These are phyloP conservation scores for Dendrophyllia cribrosa DNA, from an alignment of 64 coral and sea anemone genomes.

Conservation along the genomic window DNA sequence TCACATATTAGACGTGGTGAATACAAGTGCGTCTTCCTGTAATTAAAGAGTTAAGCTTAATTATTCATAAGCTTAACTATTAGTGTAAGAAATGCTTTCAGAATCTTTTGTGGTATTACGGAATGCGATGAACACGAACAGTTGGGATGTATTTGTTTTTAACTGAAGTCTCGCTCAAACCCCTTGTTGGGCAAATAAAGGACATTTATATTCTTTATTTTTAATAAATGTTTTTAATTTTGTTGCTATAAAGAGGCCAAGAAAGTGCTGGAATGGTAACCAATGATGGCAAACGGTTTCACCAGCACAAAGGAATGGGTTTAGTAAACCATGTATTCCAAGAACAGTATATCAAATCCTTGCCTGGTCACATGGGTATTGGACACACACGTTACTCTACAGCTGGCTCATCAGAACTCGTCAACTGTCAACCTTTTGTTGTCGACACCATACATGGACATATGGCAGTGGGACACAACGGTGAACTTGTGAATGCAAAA, in stretches of 20 bases:
- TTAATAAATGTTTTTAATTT: neutral
- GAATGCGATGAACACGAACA: too few species aligned
- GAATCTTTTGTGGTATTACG: too few species aligned
- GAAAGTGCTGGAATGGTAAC: slow-evolving; percentile 99
- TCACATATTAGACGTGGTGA: neutral
- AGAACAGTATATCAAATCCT: slow-evolving; percentile 74
- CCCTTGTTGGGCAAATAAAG: too few species aligned
- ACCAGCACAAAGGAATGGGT: slow-evolving; percentile 96
- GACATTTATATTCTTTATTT: too few species aligned
- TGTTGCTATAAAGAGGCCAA: slow-evolving; percentile 78
- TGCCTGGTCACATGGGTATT: slow-evolving; percentile 95
- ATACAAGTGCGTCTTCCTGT: neutral
- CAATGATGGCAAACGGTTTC: slow-evolving; percentile 78
- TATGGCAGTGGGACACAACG: slow-evolving; percentile 97
- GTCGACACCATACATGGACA: slow-evolving; percentile 92
- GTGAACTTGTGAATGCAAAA: slow-evolving; percentile 95
- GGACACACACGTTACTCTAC: slow-evolving; percentile 98
- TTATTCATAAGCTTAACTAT: too few species aligned
- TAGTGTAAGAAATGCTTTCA: too few species aligned
- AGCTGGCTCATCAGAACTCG: slow-evolving; percentile 82
- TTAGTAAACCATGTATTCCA: slow-evolving; percentile 83
- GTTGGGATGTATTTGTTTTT: too few species aligned
- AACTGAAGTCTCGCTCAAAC: too few species aligned
- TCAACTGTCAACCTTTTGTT: slow-evolving; percentile 98
- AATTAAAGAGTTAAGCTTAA: too few species aligned